Base-by-base conservation (phyloP, 2,113 vertebrate species). In the Strix uralensis region DNA sequence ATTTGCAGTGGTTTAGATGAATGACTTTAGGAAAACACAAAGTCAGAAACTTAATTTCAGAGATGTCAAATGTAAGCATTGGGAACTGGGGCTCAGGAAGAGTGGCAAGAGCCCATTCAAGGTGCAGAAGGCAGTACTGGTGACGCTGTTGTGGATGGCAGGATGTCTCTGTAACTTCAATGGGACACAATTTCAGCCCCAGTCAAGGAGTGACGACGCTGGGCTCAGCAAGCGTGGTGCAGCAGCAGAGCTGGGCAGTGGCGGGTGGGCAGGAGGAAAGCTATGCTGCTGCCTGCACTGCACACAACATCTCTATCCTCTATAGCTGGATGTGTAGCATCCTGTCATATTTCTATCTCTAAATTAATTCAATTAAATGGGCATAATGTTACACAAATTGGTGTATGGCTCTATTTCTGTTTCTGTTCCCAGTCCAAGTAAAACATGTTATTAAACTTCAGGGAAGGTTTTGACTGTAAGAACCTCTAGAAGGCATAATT, bases 311-410 rank as follows among this genome's bases (percentile, higher is more conserved):
- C 72, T 92, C 62, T 57, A 0, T 13, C 65, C 55, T 84, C 25
- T 3, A 4, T 2, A 86, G 81, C 63, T 86, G 84, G 26, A 84
- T 65, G 59, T 3, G 11, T 42, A 79, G 81, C 61, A 92, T 89
- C 86, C 92, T 94, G 52, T 40, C 59, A 22, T 94, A 61, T 67
- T 86, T 94, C 86, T 82, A 2, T 47, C 70, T 82, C 72, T 49
- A 88, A 93, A 88, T 80, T 54, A 92, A 86, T 84, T 85, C 62
- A 82, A 77, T 95, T 96, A 90, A 94, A 92, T 88, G n/a, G 61
- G 42, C 0, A 0, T 61, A 79, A 95, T 81, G 34, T 55, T 70
- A 83, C 19, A 83, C 67, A 90, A 90, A 90, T 78, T 71, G 30
- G 17, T n/a, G 7, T 82, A 71, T 51, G 34, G 42, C 59, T 96